Conservation (phyloP, 2,888 invertebrate species). For the Carterocephalus palaemon region DNA sequence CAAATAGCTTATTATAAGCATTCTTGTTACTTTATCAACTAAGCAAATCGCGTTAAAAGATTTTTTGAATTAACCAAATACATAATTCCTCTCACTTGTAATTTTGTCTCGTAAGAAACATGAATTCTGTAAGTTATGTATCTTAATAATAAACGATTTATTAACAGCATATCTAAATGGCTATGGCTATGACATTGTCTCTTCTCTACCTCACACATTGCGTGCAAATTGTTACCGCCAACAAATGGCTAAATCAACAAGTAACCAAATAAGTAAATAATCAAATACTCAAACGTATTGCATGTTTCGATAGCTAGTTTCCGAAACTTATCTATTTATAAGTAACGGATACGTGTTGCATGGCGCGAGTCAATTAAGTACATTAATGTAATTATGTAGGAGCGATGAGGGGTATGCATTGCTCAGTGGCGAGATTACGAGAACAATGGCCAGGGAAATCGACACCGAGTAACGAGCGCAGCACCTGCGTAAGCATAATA, state of each 20-base stretch:
- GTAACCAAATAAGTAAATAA: no score
- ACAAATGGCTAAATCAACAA: background rate
- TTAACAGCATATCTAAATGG: background rate
- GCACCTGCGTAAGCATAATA: conserved; percentile 59
- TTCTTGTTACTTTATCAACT: conserved; percentile 25
- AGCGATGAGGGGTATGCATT: conserved; percentile 30
- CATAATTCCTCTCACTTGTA: background rate
- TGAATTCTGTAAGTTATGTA: background rate
- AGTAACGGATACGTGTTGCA: no score
- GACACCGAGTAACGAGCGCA: conserved; percentile 53
- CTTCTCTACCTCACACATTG: background rate
- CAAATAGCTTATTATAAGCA: conserved; percentile 22
- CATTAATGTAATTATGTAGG: conserved; percentile 8
- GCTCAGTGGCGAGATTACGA: conserved; percentile 46
- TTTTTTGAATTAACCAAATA: no score
- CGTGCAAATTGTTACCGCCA: conserved; percentile 2
- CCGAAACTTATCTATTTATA: no score
- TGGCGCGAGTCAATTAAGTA: background rate
- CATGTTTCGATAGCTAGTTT: background rate
- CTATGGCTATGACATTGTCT: conserved; percentile 3
- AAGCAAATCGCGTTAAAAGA: no score
- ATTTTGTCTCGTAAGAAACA: no score
- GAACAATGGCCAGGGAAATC: conserved; percentile 64
- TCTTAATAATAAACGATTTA: background rate
- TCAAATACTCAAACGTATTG: no score